Evolutionary conservation across 2,113 vertebrate species (phyloP).

Genomic region (Agapornis roseicollis): DNA sequence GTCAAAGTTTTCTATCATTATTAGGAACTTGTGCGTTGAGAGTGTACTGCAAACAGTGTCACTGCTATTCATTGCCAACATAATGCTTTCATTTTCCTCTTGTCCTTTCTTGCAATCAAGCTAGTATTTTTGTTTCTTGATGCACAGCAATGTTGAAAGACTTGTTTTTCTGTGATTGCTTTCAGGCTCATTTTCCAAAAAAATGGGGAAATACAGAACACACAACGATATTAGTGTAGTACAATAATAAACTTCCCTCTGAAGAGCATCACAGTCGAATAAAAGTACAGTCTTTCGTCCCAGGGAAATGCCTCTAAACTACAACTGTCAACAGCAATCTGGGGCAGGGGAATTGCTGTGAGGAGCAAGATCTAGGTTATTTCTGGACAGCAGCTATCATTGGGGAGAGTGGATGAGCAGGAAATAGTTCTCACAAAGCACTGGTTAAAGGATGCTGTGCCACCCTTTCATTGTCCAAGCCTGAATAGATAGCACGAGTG

Average conservation of each 20-base stretch:
- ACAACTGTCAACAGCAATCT: neutral
- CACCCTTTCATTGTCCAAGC: neutral
- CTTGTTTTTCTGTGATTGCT: neutral
- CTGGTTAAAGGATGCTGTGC: neutral
- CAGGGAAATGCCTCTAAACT: neutral
- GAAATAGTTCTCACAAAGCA: neutral
- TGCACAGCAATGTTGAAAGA: neutral
- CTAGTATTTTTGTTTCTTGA: neutral
- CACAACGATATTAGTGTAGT: accelerated
- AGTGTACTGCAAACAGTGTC: neutral
- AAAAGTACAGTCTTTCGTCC: neutral
- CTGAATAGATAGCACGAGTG: neutral
- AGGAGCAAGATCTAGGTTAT: neutral
- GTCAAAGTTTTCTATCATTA: neutral
- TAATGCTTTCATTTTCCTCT: neutral
- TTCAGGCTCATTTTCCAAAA: neutral
- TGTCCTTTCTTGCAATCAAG: neutral
- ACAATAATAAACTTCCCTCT: neutral
- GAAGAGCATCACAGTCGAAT: neutral
- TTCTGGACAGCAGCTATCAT: neutral
- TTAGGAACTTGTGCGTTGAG: neutral
- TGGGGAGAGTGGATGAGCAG: neutral
- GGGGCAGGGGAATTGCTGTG: neutral
- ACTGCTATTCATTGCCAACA: accelerated
- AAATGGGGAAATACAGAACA: neutral